Evolutionary conservation across 2,113 vertebrate species (phyloP), one percentile per base, ranked within the genome.

Genomic region (Caranx ignobilis): DNA sequence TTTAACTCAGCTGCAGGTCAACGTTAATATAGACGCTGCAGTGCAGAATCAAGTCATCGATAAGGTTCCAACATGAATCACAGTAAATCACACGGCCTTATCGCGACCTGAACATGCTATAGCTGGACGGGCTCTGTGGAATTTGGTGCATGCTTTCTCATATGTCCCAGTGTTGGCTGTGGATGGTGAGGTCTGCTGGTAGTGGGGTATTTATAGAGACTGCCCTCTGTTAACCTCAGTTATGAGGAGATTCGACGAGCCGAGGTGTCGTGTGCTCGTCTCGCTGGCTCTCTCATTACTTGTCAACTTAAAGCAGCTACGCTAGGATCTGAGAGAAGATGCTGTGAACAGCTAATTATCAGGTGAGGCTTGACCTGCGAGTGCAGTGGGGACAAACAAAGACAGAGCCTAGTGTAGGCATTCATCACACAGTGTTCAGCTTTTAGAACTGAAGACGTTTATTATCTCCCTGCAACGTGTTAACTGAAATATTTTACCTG

Each of bases 161-260:
- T 61, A 77, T 74, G 79, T 71, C 16, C 50, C 7, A 0, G 16
- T 34, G 35, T 59, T 48, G 57, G 77, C 52, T 73, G 35, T 34
- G 62, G 70, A 18, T 55, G 8, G 6, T 32, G 63, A 37, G 21
- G 32, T 57, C 56, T 16, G 64, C 65, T 63, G 66, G 75, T 71
- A 71, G 68, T 64, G 47, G 35, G 11, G 39, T 85, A 80, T 89
- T 84, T 72, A 86, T 81, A 76, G 73, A 71, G 39, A 41, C 4
- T 1, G 35, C 15, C 63, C 34, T 47, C 16, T 47, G 32, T 57
- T 63, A 68, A 82, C 59, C 71, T 56, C 48, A 4, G 35, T 56
- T 45, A 48, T 56, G 26, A 71, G 16, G 55, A 26, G 39, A 7
- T 41, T 41, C 8, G 11, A 41, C 8, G 39, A 10, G 39, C 61